Evolutionary conservation across 2,888 invertebrate genomes (phyloP), one percentile per base, ranked within the genome.

Genomic region (Eubasilissa splendida): DNA sequence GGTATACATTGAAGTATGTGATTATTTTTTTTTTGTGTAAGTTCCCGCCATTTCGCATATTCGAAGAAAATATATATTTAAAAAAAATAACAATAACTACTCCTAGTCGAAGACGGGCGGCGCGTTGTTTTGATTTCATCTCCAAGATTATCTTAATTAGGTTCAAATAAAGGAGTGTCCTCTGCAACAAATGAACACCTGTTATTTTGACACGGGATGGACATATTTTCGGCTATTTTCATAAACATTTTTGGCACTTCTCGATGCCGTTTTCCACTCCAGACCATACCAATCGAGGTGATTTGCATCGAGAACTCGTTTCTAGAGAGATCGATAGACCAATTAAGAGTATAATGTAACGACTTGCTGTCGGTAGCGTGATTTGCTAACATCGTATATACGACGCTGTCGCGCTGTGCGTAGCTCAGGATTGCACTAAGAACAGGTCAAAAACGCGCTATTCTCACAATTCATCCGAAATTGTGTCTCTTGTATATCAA

Each of bases 331-430:
- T 71, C 53, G 60, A 78, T 78, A 65, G 71, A 73, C 50, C 78
- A 78, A 78, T 78, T 78, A 78, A 78, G 60, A 78, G 63, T 78
- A 73, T 78, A 71, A 78, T 78, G 71, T 78, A 78, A 63, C 71
- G 53, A 50, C 70, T 11, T 8, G 63, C 31, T 73, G 78, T 59
- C 65, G 33, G 5, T 78, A 42, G 31, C 33, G 56, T 78, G 78
- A 78, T 78, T 78, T 78, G 78, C 78, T 59, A 66, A 58, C 68
- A 22, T 77, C 68, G 52, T n/a, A 58, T 58, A n/a, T 7, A 42
- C 1, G 7, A 1, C 42, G 7, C 3, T n/a, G 10, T 22, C 33
- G 70, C 11, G n/a, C 71, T 22, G 7, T 42, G 42, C 42, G 42
- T 42, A 42, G 7, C 42, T 42, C 42, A 42, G 42, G 42, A 5